These are phyloP conservation scores for Cecidostiba fungosa DNA, from an alignment of 2,888 invertebrate species.

Conservation along the genomic window DNA sequence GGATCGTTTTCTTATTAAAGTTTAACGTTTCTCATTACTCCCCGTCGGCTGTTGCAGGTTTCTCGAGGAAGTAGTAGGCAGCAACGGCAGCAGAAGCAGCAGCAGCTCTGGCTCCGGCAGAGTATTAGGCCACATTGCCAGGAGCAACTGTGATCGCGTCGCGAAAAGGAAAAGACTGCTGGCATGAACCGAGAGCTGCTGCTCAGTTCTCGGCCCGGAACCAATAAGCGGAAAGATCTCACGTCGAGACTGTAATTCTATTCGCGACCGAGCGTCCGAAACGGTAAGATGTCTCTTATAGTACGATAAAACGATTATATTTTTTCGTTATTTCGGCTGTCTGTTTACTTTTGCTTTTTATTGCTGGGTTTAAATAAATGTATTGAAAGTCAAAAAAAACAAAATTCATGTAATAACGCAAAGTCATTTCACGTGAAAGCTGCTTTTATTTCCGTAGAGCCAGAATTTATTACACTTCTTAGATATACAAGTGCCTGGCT, in stretches of 20 bases:
- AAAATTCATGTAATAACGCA: not conserved
- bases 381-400: not conserved
- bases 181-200: constrained; percentile 31
- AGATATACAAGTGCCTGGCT: not conserved
- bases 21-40: constrained; percentile 13
- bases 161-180: not conserved
- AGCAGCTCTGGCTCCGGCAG: constrained; percentile 65
- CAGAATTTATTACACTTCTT: not conserved
- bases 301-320: not conserved
- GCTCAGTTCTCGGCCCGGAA: not conserved
- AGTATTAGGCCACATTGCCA: constrained; percentile 59
- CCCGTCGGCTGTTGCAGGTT: constrained; percentile 29
- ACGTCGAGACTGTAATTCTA: constrained; percentile 15
- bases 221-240: constrained; percentile 46
- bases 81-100: constrained; percentile 22
- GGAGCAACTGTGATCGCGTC: constrained; percentile 15
- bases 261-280: not conserved
- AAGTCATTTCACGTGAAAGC: not conserved
- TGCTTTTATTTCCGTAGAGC: not conserved
- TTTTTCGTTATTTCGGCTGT: not conserved
- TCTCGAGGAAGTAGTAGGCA: not conserved
- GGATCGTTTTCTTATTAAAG: not conserved
- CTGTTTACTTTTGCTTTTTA: not conserved
- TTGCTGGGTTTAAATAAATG: not conserved
- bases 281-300: not conserved